phyloP scores from a whole-genome alignment of 2,888 invertebrate genomes.

The Petrophora chlorosata region DNA sequence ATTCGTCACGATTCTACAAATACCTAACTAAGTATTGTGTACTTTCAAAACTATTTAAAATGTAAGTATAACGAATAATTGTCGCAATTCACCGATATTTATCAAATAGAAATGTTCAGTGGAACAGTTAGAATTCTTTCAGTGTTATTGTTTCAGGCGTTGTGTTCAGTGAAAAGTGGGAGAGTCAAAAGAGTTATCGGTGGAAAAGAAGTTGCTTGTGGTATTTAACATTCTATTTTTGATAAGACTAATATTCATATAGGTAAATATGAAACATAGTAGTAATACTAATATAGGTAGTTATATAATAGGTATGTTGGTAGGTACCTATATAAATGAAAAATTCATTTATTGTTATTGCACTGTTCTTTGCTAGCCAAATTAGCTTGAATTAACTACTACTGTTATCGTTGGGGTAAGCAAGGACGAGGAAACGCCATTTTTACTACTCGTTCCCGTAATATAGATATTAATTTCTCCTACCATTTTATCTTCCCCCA shows the following conservation, averaged over 20 bases:
- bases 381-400: no score
- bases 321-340: no score
- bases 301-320: neutral
- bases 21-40: neutral
- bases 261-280: neutral
- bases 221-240: slow-evolving; percentile 43
- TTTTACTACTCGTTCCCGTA: no score
- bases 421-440: no score
- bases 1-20: slow-evolving; percentile 56
- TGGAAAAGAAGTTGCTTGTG: slow-evolving; percentile 61
- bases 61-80: slow-evolving; percentile 30
- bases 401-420: no score
- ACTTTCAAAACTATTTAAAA: slow-evolving; percentile 32
- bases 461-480: no score
- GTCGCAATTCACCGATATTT: slow-evolving; percentile 24
- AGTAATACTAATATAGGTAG: neutral
- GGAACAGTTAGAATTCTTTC: slow-evolving; percentile 25
- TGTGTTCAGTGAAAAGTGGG: slow-evolving; percentile 37
- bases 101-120: slow-evolving; percentile 31
- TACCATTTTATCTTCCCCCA: no score
- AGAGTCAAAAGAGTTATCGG: slow-evolving; percentile 70
- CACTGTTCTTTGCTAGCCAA: no score
- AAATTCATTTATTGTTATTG: no score
- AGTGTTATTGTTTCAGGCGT: slow-evolving; percentile 36
- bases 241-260: neutral